Conservation (phyloP, 64 coral and sea anemone species). For the Pocillopora damicornis region DNA sequence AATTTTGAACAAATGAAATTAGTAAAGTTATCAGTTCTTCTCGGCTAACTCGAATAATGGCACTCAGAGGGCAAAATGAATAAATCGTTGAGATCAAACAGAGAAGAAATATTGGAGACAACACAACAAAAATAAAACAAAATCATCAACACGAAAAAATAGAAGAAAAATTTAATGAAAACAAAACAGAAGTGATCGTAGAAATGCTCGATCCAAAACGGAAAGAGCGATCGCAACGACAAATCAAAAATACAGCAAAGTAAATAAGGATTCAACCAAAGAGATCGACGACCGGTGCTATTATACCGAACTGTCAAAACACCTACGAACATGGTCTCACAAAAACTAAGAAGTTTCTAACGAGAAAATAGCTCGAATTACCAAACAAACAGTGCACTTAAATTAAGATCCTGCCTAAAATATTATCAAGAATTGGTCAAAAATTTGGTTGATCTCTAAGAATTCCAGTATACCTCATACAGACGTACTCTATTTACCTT, state of each 20-base stretch:
- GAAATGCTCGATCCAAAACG: constrained; percentile 22
- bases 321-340: constrained; percentile 19
- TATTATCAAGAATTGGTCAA: constrained; percentile 17
- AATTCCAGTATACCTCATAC: constrained; percentile 64
- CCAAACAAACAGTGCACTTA: constrained; percentile 39
- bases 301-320: constrained; percentile 38
- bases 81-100: constrained; percentile 8
- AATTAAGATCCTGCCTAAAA: constrained; percentile 18
- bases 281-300: constrained; percentile 29
- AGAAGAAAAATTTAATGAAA: constrained; percentile 51
- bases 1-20: constrained; percentile 49
- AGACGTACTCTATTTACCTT: constrained; percentile 78
- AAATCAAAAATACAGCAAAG: constrained; percentile 42
- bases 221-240: constrained; percentile 23
- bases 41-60: constrained; percentile 28
- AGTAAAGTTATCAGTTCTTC: constrained; percentile 28
- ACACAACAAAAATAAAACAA: constrained; percentile 29
- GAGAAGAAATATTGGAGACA: constrained; percentile 15
- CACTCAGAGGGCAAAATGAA: constrained; percentile 21
- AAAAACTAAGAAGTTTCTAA: constrained; percentile 29
- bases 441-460: constrained; percentile 30
- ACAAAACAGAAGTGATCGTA: constrained; percentile 17
- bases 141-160: constrained; percentile 22
- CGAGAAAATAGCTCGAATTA: constrained; percentile 50
- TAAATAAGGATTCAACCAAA: constrained; percentile 36